These are phyloP conservation scores for Pristionchus mayeri DNA, from an alignment of 2,888 invertebrate species.

Conservation along the genomic window DNA sequence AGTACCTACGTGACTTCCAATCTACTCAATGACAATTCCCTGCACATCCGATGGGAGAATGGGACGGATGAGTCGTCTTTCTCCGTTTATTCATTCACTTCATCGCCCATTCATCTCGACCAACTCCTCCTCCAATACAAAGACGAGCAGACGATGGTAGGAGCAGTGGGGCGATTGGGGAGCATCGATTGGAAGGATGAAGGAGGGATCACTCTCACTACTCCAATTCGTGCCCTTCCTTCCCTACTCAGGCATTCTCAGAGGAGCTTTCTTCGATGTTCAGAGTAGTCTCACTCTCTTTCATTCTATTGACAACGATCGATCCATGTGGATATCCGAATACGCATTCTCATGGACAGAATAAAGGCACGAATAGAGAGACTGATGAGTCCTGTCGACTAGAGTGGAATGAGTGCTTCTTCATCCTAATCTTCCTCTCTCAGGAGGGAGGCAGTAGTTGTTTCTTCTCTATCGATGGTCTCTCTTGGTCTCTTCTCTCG, in stretches of 20 bases:
- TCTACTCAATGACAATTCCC: conserved; percentile 22
- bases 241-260: not conserved
- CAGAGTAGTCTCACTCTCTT: not conserved
- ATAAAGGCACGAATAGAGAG: conserved; percentile 28
- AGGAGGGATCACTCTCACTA: not conserved
- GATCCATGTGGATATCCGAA: conserved; percentile 8
- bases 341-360: conserved; percentile 21
- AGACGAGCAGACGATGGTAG: not conserved
- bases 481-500: conserved; percentile 44
- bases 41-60: conserved; percentile 8
- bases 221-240: conserved; percentile 25
- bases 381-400: no score
- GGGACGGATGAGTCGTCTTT: no score
- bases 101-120: not conserved
- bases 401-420: no score
- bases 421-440: not conserved
- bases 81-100: not conserved
- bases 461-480: conserved; percentile 46
- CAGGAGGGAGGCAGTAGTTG: not conserved
- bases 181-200: not conserved
- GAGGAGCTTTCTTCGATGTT: conserved; percentile 36
- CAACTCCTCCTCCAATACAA: not conserved
- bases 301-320: not conserved
- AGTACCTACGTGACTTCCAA: not conserved
- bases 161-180: not conserved